Evolutionary conservation across 2,113 vertebrate species (phyloP), one percentile per base, ranked within the genome.

Genomic region (Rhinoderma darwinii): DNA sequence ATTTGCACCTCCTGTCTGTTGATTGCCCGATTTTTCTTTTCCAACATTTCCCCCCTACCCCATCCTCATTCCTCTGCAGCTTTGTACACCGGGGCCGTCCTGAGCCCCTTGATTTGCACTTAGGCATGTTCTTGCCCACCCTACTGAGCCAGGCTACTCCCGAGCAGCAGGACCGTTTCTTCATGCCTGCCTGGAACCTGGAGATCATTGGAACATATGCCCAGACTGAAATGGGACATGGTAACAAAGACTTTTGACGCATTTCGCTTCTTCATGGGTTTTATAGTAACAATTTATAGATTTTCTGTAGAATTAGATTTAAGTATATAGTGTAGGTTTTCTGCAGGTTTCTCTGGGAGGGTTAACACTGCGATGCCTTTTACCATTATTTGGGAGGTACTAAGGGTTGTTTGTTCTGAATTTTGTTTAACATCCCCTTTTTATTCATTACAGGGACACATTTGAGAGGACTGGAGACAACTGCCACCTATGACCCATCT

Each of bases 181-280:
- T 99, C 97, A 97, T 97, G 91, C 96, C 96, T 7, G 95, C 98
- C 91, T 99, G 98, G 98, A 98, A 97, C 93, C 94, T 99, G 94
- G 93, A 98, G 94, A 97, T 99, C 95, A 96, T 97, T 95, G 98
- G 98, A 96, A 99, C 97, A 93, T 99, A 99, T 89, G 98, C 98
- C 35, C 98, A 99, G 94, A 99, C 98, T 90, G 98, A 99, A 93
- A 98, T 99, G 93, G 98, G 98, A 92, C 98, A 99, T 95, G 98
- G 98, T 99, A 99, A 92, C 92, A 88, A 89, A 37, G 35, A 41
- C 11, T 73, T 27, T 54, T 37, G 84, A 27, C 56, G 44, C n/a
- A 12, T 15, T 47, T 77, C 27, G 47, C 75, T 15, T 18, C 25
- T n/a, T 44, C 22, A 43, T 14, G 35, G 35, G 25, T 15, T 84